Evolutionary conservation across 2,113 vertebrate genomes (phyloP).

Genomic region (Anseranas semipalmata): DNA sequence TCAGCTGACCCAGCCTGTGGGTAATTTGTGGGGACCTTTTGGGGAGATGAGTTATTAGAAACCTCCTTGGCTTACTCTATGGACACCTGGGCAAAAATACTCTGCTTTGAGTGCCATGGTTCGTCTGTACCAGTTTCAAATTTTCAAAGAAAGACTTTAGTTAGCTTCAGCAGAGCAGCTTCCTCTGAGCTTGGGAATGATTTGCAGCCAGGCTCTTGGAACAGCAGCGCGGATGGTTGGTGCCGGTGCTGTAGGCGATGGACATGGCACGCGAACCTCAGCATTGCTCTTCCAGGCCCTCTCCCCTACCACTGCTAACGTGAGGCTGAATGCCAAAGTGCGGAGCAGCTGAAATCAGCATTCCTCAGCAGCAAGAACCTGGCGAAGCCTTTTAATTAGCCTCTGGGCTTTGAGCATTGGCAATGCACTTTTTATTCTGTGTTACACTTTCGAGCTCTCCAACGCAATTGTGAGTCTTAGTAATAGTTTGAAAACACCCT

Average conservation of each 20-base stretch:
- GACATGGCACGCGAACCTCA: accelerated
- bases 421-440: background rate
- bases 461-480: background rate
- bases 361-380: background rate
- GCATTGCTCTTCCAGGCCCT: background rate
- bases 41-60: background rate
- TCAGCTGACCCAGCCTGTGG: background rate
- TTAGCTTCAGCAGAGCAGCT: background rate
- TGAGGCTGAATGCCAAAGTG: background rate
- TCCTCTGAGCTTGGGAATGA: background rate
- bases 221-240: background rate
- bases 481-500: background rate
- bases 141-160: background rate
- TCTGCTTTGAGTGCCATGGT: background rate
- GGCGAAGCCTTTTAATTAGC: background rate
- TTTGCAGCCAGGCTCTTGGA: background rate
- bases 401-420: background rate
- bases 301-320: background rate
- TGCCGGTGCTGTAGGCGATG: accelerated
- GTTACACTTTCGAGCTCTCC: background rate
- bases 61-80: background rate
- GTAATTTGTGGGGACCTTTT: background rate
- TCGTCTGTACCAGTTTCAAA: background rate
- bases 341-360: background rate
- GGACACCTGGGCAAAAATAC: background rate